A percentile compares a stretch with the other conserved stretches of the same genome.
Conservation (phyloP, 2,888 invertebrate species). For the Trypoxylon attenuatum region DNA sequence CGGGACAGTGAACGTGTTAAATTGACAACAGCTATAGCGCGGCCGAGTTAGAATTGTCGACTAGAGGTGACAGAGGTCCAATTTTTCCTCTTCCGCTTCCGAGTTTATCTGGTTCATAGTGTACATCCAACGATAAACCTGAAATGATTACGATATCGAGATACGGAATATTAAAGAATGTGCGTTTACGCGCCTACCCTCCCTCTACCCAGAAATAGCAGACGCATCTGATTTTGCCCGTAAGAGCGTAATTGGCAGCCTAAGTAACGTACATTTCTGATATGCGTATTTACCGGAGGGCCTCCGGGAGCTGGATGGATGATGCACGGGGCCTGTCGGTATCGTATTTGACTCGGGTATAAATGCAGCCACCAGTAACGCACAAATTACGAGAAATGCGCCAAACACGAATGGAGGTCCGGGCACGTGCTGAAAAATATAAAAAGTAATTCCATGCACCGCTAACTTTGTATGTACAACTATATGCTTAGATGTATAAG, state of each 20-base stretch:
- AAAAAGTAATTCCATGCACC: no score
- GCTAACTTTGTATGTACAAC: no score
- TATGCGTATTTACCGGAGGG: conserved; percentile 75
- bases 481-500: not conserved
- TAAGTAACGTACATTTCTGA: conserved; percentile 75
- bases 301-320: conserved; percentile 80
- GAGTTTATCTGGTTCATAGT: conserved; percentile 86
- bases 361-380: conserved; percentile 93
- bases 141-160: no score
- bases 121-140: conserved; percentile 85
- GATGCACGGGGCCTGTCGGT: conserved; percentile 75
- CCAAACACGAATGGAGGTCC: conserved; percentile 99
- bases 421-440: conserved; percentile 83
- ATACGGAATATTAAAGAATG: no score
- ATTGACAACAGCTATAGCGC: conserved; percentile 79
- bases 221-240: conserved; percentile 61
- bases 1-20: no score
- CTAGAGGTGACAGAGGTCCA: conserved; percentile 86
- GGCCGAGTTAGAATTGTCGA: conserved; percentile 84
- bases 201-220: conserved; percentile 71
- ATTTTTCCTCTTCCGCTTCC: conserved; percentile 82
- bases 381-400: conserved; percentile 96
- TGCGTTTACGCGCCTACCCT: conserved; percentile 26
- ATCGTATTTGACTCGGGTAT: conserved; percentile 82
- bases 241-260: conserved; percentile 69